Evolutionary conservation across 2,888 invertebrate species (phyloP), one percentile per base, ranked within the genome.

Genomic region (Alentia gelatinosa): DNA sequence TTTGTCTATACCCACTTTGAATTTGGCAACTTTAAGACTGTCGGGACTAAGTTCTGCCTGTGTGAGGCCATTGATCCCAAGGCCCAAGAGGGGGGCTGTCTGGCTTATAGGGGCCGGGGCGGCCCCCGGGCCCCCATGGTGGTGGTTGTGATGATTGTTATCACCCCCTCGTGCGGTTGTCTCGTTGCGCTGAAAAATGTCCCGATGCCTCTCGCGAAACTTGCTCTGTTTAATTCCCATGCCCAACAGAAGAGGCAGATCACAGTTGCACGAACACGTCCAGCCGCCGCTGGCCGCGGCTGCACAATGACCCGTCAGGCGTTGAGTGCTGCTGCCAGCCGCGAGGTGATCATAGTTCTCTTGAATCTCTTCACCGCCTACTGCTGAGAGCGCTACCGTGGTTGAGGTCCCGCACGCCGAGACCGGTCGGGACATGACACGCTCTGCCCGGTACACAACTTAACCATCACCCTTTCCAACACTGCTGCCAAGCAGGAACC

Each of bases 1-100:
- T 88, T 95, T 95, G 90, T 95, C 95, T 75, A 95, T 95, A 79
- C 93, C 93, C 5, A 94, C 94, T 88, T 94, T 93, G 35, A 95
- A 93, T 35, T 90, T 90, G 26, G 79, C 33, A 42, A 90, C 40
- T 23, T 12, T 39, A 4, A 84, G 26, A 42, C n/a, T 84, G n/a
- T 84, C 42, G 23, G 84, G 84, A 47, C 40, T 40, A 7, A 84
- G 23, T 15, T 47, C n/a, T 3, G 42, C 84, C 84, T 84, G 42
- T 7, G n/a, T 12, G 40, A 84, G 40, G 3, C 47, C 42, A 40
- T n/a, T 39, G 30, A 9, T 23, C 30, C 75, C 35, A 9, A 75
- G 35, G 5, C 75, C 75, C n/a, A 30, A 7, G 5, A 75, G 33
- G 9, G 75, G 75, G 7, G 40, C 84, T 5, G 42, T 4, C 5